Evolutionary conservation across 2,797 vertebrate genomes (phyloP), one percentile per base, ranked within the genome.

Genomic region (Myiotriccus ornatus): DNA sequence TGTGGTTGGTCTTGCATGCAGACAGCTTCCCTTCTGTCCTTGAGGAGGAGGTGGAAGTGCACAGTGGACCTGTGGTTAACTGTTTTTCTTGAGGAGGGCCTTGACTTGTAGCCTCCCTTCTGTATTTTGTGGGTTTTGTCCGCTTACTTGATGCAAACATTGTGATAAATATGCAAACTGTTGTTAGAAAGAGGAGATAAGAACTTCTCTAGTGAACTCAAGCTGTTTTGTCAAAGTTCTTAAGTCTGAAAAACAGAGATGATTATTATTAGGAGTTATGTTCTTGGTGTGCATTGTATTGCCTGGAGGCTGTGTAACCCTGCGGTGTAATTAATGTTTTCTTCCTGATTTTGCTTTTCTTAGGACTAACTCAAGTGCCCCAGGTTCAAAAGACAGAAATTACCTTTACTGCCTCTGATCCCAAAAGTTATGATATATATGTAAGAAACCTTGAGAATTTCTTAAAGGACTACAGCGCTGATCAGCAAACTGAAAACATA

Each of bases 291-390:
- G 77, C 0, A 0, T 21, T 81, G 32, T 32, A 5, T 24, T 2
- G 7, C 59, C 44, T 1, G 2, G 14, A 77, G 21, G 67, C 55
- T 47, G 12, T 46, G 46, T n/a, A 34, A 11, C 44, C 84, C 57
- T 30, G 11, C 47, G n/a, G 11, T 13, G 6, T 82, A 12, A 53
- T 75, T 83, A 74, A 83, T 20, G 19, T 56, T 73, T 75, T 86
- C 49, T 82, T 75, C 39, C 56, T 14, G 12, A 9, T 86, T 70
- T 79, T 94, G 47, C 56, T 76, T 78, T 93, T 57, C 91, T 53
- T 97, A 99, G 99, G 99, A 94, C 94, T 99, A 76, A 98, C 99
- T 47, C 99, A 99, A 97, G 74, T 99, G 37, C 99, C 99, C 14
- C 98, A 97, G 93, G 98, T 99, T 25, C 97, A 98, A 4, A 99